Base-by-base conservation (phyloP, 2,888 invertebrate genomes). In the Lycophotia porphyrea region DNA sequence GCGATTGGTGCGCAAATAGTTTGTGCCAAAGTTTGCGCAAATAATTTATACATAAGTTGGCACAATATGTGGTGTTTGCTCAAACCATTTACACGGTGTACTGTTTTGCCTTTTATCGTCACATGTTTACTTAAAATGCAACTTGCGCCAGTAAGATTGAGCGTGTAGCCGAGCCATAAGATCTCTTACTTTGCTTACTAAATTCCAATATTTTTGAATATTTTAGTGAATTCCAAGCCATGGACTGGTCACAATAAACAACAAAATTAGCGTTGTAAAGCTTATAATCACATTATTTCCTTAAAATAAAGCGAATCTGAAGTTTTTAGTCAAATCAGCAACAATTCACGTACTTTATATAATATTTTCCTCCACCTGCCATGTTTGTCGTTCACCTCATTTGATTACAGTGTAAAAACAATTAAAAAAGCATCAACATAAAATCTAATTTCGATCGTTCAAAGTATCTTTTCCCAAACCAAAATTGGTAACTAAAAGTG, bases 341-440 rank as follows among this genome's bases (percentile, higher is more conserved):
- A 67, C 61, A 70, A 65, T 55, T 24, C 71, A 84, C 81, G 42
- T 84, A 75, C 81, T 81, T 81, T 81, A 52, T 71, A 27, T 61
- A 21, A 63, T 42, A 58, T 47, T 60, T 81, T 55, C 67, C 67
- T 84, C 31, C 76, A 71, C 81, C 76, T 55, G 34, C 39, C 27
- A 7, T 44, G 36, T 39, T 69, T 65, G 44, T 31, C 18, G 71
- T 31, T 36, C 64, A 68, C 61, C 60, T 34, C 52, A 34, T 13
- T 79, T 52, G 27, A 39, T 55, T 52, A 47, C 58, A 74, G 66
- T 70, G 24, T 24, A 61, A 68, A 63, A 52, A 52, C 27, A 52
- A 66, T 55, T 24, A 69, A 24, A 69, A 66, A 42, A 0, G 18
- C 47, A 44, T n/a, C 34, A n/a, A 2, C 27, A n/a, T 58, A 58